Conservation (phyloP, 2,113 vertebrate species). For the Cacatua alba region DNA sequence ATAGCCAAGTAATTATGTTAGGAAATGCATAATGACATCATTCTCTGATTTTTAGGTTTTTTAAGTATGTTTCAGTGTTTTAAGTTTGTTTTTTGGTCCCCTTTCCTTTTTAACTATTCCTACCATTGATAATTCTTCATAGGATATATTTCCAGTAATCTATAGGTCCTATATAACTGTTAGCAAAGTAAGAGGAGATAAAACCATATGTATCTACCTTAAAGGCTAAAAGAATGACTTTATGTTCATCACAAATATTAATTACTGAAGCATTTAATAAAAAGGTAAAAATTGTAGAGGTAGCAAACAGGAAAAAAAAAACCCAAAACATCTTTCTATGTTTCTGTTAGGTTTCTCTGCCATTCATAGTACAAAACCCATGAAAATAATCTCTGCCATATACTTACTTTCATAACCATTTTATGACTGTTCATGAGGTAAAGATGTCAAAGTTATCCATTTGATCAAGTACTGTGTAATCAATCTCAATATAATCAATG, state of each 20-base stretch:
- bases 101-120: not conserved
- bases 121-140: not conserved
- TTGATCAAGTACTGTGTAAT: not conserved
- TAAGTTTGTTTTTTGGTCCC: not conserved
- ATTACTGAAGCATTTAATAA: not conserved
- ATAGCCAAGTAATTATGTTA: not conserved
- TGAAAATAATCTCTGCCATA: not conserved
- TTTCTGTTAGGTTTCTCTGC: not conserved
- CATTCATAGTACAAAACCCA: not conserved
- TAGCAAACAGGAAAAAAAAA: not conserved
- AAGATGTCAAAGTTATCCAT: not conserved
- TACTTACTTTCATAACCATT: not conserved
- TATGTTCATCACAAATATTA: not conserved
- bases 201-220: not conserved
- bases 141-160: not conserved
- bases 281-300: not conserved
- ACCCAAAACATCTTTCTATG: not conserved
- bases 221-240: not conserved
- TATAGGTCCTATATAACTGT: not conserved
- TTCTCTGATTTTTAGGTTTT: not conserved
- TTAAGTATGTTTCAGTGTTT: not conserved
- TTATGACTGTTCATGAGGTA: not conserved
- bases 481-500: not conserved
- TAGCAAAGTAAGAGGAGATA: not conserved
- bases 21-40: not conserved